Base-by-base conservation (phyloP, 2,888 invertebrate genomes). In the Drosophila demipolita region DNA sequence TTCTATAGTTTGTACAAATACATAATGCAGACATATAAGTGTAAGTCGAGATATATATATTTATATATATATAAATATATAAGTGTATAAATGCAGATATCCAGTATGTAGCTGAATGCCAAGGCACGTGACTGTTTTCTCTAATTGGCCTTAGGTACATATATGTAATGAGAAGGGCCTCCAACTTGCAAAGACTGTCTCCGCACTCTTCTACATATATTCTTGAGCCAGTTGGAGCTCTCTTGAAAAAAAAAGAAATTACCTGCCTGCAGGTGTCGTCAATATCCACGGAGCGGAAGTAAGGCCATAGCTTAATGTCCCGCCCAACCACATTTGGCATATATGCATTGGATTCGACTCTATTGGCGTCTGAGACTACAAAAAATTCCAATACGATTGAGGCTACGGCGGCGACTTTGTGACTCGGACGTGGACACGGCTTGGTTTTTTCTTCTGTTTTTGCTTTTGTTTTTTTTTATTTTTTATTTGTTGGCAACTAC, bases 71-170 rank as follows among this genome's bases (percentile, higher is more conserved):
- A 61, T 57, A 12, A 53, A n/a, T 53, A 36, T 49, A 32, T 73
- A 64, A 68, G 58, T 57, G 17, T 63, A 23, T 52, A 32, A 36
- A 15, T 17, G 38, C 49, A 60, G 54, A 8, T 26, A n/a, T 5
- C n/a, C 38, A 26, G 55, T 64, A 52, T 53, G 23, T 54, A 60
- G 32, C 42, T 66, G 65, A 64, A 66, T 70, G 55, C 32, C 33
- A 53, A 63, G 74, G 78, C 86, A 89, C 89, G 87, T 87, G 87
- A 87, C 78, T 78, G 77, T 87, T 87, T 87, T 87, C 52, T 67
- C 73, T 78, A 87, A 87, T 85, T 70, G 69, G 35, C 61, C 83
- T 77, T 82, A 81, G 74, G 66, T 70, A 75, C 62, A 64, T 83
- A 83, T 76, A 54, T 86, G 78, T 83, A 87, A 86, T 84, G 75